These are phyloP conservation scores for Sula dactylatra DNA, from an alignment of 2,113 vertebrate genomes.

Conservation along the genomic window DNA sequence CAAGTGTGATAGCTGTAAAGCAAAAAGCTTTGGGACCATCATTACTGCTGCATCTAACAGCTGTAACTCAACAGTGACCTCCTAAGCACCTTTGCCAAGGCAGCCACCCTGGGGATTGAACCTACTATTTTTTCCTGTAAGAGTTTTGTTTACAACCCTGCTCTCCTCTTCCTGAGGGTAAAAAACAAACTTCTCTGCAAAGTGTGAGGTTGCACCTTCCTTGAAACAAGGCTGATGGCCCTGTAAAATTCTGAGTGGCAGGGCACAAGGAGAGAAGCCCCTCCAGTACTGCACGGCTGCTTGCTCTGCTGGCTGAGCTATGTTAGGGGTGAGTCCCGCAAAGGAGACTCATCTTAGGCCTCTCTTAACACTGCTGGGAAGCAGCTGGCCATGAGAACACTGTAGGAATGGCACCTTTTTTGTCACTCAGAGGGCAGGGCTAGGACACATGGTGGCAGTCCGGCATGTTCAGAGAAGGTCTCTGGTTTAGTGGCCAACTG, in stretches of 20 bases:
- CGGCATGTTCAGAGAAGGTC: background rate
- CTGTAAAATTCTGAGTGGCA: background rate
- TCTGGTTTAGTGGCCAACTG: background rate
- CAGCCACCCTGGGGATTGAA: background rate
- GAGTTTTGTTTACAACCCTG: background rate
- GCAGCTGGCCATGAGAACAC: background rate
- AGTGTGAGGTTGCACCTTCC: background rate
- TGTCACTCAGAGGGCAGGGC: background rate
- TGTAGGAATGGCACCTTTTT: background rate
- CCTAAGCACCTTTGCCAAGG: background rate
- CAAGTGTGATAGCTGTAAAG: background rate
- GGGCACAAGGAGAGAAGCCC: background rate
- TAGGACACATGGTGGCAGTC: background rate
- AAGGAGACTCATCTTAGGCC: background rate
- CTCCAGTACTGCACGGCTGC: background rate
- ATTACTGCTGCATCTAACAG: background rate
- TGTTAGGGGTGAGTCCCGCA: accelerated
- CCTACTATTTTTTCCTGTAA: background rate
- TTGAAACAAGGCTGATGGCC: background rate
- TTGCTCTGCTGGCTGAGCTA: background rate
- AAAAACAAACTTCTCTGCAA: background rate
- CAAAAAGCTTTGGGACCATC: background rate
- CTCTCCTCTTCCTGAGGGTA: background rate
- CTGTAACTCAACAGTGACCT: background rate
- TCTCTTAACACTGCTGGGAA: background rate